phyloP scores from a whole-genome alignment of 2,888 invertebrate genomes.

The Scrobipalpa costella region DNA sequence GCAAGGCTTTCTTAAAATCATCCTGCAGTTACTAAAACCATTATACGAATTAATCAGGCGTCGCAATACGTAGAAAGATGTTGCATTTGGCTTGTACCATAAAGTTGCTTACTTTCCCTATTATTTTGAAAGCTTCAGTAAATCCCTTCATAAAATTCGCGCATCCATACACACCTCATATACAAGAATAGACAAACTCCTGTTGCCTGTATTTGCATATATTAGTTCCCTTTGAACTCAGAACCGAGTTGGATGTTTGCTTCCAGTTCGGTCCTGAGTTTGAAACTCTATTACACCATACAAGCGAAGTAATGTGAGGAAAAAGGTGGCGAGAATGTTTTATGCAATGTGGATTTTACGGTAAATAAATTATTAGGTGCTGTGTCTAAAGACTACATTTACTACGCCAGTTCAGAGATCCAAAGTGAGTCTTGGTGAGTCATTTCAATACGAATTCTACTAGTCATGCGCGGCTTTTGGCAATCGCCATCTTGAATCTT shows the following conservation, averaged over 20 bases:
- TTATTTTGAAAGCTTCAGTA: background rate
- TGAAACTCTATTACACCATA: constrained; percentile 30
- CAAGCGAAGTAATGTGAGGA: background rate
- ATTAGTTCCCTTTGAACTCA: constrained; percentile 34
- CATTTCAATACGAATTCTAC: too few relatives aligned
- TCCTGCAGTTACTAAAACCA: too few relatives aligned
- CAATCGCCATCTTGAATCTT: too few relatives aligned
- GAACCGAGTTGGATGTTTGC: constrained; percentile 31
- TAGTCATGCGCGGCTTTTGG: too few relatives aligned
- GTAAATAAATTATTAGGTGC: background rate
- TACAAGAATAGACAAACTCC: constrained; percentile 18
- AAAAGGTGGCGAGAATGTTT: background rate
- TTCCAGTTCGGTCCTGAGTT: constrained; percentile 32
- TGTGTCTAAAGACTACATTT: too few relatives aligned
- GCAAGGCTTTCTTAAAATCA: too few relatives aligned
- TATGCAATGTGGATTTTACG: background rate
- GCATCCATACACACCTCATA: background rate
- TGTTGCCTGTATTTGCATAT: constrained; percentile 34
- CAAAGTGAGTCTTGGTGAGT: too few relatives aligned
- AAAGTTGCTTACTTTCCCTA: background rate
- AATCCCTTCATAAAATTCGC: background rate
- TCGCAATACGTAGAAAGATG: too few relatives aligned
- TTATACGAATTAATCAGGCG: too few relatives aligned
- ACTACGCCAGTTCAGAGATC: too few relatives aligned
- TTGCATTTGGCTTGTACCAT: background rate